Conservation (phyloP, 2,888 invertebrate genomes). For the Cyclophora albipunctata region DNA sequence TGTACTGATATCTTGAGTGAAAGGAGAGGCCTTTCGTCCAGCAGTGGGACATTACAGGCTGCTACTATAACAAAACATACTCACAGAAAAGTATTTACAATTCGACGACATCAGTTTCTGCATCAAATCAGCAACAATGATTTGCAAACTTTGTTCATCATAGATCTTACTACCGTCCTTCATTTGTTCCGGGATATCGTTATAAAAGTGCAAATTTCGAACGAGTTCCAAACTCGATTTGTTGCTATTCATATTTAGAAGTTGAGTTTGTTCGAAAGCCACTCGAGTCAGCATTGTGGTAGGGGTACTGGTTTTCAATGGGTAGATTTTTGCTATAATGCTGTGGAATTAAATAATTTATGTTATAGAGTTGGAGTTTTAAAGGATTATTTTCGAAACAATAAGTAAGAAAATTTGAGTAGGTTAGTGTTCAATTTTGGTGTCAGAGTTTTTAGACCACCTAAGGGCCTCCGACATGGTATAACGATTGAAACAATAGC, state of each 20-base stretch:
- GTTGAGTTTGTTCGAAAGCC: constrained; percentile 38
- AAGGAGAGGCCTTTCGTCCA: too few relatives aligned
- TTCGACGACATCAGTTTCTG: constrained; percentile 74
- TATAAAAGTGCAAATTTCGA: constrained; percentile 54
- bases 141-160: constrained; percentile 27
- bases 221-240: constrained; percentile 43
- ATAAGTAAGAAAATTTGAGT: not conserved
- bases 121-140: constrained; percentile 41
- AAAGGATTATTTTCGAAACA: constrained; percentile 4
- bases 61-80: constrained; percentile 25
- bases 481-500: too few relatives aligned
- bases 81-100: constrained; percentile 81
- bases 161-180: constrained; percentile 23
- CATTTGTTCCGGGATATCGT: constrained; percentile 49
- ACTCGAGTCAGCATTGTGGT: constrained; percentile 40
- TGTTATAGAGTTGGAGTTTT: too few relatives aligned
- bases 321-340: constrained; percentile 47
- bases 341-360: constrained; percentile 23
- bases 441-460: too few relatives aligned
- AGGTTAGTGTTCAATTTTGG: too few relatives aligned
- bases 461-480: not conserved
- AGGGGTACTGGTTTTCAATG: constrained; percentile 37
- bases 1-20: too few relatives aligned
- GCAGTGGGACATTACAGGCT: too few relatives aligned
- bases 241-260: constrained; percentile 38